phyloP scores from a whole-genome alignment of 2,797 vertebrate genomes.

The Phyllotis vaccarum region DNA sequence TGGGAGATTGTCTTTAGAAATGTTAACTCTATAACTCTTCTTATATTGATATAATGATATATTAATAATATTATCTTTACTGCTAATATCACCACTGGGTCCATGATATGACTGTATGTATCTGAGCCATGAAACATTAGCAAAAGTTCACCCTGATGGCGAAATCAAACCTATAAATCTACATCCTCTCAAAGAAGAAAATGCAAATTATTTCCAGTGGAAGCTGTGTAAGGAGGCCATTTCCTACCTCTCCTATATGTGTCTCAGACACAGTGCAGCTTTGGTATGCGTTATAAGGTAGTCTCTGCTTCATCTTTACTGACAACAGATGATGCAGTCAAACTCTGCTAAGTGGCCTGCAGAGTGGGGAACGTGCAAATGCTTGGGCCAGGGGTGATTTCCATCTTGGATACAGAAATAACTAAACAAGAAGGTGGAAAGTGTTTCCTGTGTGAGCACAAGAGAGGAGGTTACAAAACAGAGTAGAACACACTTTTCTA shows the following conservation, averaged over 20 bases:
- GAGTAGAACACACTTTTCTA: slow-evolving; percentile 28
- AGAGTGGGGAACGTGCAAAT: not conserved
- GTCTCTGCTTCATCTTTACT: not conserved
- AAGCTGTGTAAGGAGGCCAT: not conserved
- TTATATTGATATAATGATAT: slow-evolving; percentile 82
- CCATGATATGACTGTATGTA: slow-evolving; percentile 63
- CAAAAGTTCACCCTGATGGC: slow-evolving; percentile 81
- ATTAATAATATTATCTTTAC: slow-evolving; percentile 82
- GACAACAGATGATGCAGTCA: not conserved
- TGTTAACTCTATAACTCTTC: slow-evolving; percentile 82
- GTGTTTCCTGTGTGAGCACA: not conserved
- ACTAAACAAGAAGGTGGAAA: not conserved
- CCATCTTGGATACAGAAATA: not conserved
- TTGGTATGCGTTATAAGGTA: not conserved
- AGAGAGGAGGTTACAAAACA: not conserved
- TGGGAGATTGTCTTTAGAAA: slow-evolving; percentile 68
- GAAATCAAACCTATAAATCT: slow-evolving; percentile 74
- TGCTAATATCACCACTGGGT: slow-evolving; percentile 78
- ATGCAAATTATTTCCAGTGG: slow-evolving; percentile 52
- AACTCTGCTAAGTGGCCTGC: not conserved
- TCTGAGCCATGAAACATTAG: slow-evolving; percentile 72
- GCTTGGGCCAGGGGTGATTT: not conserved
- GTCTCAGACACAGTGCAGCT: not conserved
- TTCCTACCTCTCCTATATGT: not conserved
- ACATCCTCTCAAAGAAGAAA: slow-evolving; percentile 68